These are phyloP conservation scores for Micromys minutus DNA, from an alignment of 2,113 vertebrate species.

Conservation along the genomic window DNA sequence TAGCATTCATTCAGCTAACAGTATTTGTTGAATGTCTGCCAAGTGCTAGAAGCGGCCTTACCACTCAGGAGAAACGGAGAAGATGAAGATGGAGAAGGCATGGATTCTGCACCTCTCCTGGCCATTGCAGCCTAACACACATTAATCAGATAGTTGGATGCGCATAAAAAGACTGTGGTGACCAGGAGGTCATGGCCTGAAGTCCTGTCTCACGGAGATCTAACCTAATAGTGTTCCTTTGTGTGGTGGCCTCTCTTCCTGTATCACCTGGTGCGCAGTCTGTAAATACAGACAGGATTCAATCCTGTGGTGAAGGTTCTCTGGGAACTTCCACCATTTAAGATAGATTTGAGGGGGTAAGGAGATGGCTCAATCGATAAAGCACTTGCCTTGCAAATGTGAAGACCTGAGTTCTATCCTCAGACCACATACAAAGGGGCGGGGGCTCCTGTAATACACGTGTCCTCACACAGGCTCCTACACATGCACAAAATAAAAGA, in stretches of 20 bases:
- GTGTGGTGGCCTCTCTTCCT: neutral
- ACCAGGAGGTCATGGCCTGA: neutral
- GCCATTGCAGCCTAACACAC: neutral
- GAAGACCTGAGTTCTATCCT: neutral
- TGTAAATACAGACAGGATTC: neutral
- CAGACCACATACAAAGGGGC: too few relatives aligned
- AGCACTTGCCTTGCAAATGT: neutral
- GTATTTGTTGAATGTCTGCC: neutral
- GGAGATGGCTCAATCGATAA: neutral
- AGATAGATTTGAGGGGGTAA: neutral
- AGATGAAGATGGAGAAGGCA: neutral
- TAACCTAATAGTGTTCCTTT: neutral
- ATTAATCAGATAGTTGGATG: neutral
- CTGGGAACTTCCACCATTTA: slow-evolving; percentile 22
- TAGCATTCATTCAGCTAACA: slow-evolving; percentile 2
- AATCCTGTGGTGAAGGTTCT: neutral
- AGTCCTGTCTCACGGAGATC: neutral
- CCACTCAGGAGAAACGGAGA: neutral
- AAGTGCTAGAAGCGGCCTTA: neutral
- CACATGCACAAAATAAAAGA: neutral
- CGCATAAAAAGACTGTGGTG: neutral
- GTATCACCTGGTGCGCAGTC: neutral
- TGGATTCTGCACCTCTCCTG: neutral
- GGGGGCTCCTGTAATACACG: too few relatives aligned
- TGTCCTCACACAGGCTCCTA: neutral